Base-by-base conservation (phyloP, 2,113 vertebrate genomes). In the Manacus vitellinus region DNA sequence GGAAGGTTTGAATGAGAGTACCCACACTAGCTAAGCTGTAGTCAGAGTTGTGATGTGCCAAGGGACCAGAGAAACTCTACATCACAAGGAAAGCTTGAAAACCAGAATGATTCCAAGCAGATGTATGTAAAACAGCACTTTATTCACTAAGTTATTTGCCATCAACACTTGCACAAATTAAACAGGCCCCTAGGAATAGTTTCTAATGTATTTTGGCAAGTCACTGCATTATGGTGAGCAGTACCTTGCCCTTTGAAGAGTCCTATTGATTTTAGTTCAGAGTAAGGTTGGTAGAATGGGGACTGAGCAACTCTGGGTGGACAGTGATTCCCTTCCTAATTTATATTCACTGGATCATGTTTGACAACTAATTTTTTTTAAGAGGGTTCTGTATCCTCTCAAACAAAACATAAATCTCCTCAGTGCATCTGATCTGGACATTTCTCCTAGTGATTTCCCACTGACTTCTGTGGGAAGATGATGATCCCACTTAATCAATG, bases 191-290 rank as follows among this genome's bases (percentile, higher is more conserved):
- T 44, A 72, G 41, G 68, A 95, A 78, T 2, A 1, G n/a, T 75
- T 94, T 68, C 61, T 72, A n/a, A 94, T 51, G 23, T 58, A 56
- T 90, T 94, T 87, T 79, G 94, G 83, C 91, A 94, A 94, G 83
- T 70, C 68, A 68, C 87, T 94, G 91, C 83, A 62, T 79, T 92
- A 75, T 30, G 68, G 55, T 73, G 73, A 94, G 83, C 56, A 92
- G 68, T 54, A 61, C 23, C 66, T 72, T 93, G 92, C 88, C 90
- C 88, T 96, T 84, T 94, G 72, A 91, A 68, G 67, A 81, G 79
- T 94, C 92, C 95, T 91, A 92, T 96, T 94, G 90, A 97, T 95
- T 96, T 96, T 90, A 88, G 37, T 84, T 88, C 88, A 84, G 73
- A 71, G 28, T 67, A 61, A 92, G 15, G 61, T 18, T 95, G 96